phyloP scores from a whole-genome alignment of 2,888 invertebrate genomes.

The Prionchulus punctatus region DNA sequence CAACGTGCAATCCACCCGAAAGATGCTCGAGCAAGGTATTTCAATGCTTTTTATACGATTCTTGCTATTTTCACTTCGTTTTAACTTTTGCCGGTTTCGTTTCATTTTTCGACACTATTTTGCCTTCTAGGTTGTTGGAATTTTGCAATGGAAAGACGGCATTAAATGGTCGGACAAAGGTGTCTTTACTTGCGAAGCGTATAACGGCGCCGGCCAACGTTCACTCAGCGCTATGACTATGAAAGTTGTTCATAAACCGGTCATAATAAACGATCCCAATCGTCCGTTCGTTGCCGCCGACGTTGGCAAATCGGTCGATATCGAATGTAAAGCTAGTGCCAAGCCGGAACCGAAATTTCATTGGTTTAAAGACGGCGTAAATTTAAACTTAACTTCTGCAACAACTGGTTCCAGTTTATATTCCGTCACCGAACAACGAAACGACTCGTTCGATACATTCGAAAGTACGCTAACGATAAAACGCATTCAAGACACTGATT shows the following conservation, averaged over 20 bases:
- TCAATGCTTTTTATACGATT: no score
- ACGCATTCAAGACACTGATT: conserved; percentile 56
- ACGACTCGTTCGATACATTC: conserved; percentile 21
- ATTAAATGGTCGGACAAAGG: conserved; percentile 78
- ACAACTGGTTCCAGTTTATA: not conserved
- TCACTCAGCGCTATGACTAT: conserved; percentile 17
- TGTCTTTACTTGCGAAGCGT: conserved; percentile 79
- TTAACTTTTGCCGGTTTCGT: not conserved
- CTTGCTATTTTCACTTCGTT: not conserved
- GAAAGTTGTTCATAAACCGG: conserved; percentile 18
- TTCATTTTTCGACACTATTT: not conserved
- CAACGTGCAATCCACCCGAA: no score
- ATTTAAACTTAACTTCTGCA: not conserved
- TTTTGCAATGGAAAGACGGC: conserved; percentile 17
- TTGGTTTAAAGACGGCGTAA: conserved; percentile 20
- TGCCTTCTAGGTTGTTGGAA: conserved; percentile 16
- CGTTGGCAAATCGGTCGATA: conserved; percentile 16
- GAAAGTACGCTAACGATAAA: conserved; percentile 49
- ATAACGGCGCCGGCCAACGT: conserved; percentile 55
- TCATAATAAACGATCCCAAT: conserved; percentile 21
- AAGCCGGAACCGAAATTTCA: conserved; percentile 24
- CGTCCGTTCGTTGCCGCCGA: conserved; percentile 23
- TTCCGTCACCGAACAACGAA: conserved; percentile 3
- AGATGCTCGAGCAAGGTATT: no score
- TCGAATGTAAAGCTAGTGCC: conserved; percentile 23